A percentile compares a stretch with the other conserved stretches of the same genome.
phyloP scores from a whole-genome alignment of 2,888 invertebrate genomes.

The Asteroscopus sphinx region DNA sequence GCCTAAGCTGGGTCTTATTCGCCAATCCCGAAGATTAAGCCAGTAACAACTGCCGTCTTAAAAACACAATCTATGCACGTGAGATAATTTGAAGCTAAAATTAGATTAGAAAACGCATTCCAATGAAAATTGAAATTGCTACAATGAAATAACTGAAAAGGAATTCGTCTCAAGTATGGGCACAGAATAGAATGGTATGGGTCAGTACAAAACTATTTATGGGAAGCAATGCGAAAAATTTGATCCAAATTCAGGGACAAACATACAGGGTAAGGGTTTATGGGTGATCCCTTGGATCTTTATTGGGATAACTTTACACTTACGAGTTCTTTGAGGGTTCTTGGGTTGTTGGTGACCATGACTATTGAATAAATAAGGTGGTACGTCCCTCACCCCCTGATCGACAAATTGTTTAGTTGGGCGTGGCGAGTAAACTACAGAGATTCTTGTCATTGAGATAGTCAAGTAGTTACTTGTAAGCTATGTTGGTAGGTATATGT shows the following conservation, averaged over 20 bases:
- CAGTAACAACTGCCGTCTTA: constrained; percentile 10
- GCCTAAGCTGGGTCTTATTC: constrained; percentile 26
- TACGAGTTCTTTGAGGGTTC: constrained; percentile 2
- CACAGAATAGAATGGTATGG: constrained; percentile 11
- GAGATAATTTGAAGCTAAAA: constrained; percentile 22
- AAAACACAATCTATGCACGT: constrained; percentile 30
- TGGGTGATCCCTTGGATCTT: constrained; percentile 1
- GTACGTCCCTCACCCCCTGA: background rate
- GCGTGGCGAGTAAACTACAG: no score
- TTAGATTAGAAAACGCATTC: constrained; percentile 43
- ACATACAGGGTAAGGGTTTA: background rate
- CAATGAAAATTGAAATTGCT: constrained; percentile 9
- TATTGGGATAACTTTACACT: constrained; percentile 6
- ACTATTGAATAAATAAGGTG: background rate
- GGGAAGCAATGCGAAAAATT: constrained; percentile 22
- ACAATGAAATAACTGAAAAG: constrained; percentile 23
- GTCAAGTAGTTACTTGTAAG: no score
- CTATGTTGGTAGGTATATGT: no score
- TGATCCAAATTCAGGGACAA: constrained; percentile 2
- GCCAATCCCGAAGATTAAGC: constrained; percentile 12
- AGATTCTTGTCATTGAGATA: no score
- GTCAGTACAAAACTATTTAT: constrained; percentile 10
- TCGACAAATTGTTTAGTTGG: background rate
- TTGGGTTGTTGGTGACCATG: background rate
- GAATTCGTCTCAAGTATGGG: constrained; percentile 16